Percentiles rank a stretch among this genome's conserved stretches.
Evolutionary conservation across 2,797 vertebrate species (phyloP).

Genomic region (Coregonus sp.): DNA sequence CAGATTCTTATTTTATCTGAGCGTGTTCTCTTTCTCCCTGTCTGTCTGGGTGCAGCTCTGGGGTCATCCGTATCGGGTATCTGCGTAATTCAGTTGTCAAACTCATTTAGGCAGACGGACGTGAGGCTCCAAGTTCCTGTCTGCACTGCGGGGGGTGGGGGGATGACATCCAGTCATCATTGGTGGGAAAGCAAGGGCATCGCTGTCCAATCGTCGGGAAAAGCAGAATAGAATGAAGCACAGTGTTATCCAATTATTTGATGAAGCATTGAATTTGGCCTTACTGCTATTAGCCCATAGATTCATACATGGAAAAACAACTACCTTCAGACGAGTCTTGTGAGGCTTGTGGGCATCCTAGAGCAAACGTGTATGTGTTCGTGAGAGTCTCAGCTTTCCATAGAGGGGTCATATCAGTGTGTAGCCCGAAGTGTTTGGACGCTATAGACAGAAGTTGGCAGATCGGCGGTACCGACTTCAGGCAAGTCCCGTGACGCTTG

Average conservation of each 20-base stretch:
- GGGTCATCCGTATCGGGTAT: constrained; percentile 46
- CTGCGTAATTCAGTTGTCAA: constrained; percentile 53
- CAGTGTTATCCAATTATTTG: neutral
- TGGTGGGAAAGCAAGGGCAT: neutral
- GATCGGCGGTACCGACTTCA: too few species aligned
- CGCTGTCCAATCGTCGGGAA: neutral
- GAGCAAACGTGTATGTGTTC: too few species aligned
- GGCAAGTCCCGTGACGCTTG: too few species aligned
- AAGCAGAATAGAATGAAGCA: neutral
- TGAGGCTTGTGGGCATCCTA: too few species aligned
- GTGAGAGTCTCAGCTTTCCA: too few species aligned
- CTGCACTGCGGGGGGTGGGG: neutral
- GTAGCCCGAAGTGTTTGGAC: too few species aligned
- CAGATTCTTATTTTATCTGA: constrained; percentile 29
- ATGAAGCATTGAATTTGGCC: too few species aligned
- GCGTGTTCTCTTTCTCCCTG: neutral
- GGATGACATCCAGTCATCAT: neutral
- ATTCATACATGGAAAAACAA: too few species aligned
- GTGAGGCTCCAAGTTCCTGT: constrained; percentile 29
- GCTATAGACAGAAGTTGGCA: too few species aligned
- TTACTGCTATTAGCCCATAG: too few species aligned
- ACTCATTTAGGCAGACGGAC: constrained; percentile 41
- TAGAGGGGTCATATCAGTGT: too few species aligned
- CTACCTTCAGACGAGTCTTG: too few species aligned
- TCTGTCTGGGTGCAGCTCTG: constrained; percentile 19